phyloP scores from a whole-genome alignment of 2,113 vertebrate species.

The Crotalus viridis region DNA sequence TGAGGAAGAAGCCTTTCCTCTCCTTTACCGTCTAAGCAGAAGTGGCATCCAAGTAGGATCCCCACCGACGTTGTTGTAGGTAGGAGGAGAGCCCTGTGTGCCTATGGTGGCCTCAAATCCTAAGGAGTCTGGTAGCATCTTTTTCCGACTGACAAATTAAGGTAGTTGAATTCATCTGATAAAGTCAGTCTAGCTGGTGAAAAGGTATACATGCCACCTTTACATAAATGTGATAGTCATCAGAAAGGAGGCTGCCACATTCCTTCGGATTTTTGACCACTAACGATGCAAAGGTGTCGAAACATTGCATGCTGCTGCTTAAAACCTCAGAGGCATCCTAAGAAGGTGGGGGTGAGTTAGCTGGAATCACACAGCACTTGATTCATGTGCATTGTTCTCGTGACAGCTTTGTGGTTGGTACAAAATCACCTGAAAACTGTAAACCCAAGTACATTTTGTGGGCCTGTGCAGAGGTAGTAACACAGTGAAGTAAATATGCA shows the following conservation, averaged over 20 bases:
- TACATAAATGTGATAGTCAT: not conserved
- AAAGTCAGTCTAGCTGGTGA: not conserved
- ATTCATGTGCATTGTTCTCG: too few relatives aligned
- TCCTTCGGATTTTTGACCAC: not conserved
- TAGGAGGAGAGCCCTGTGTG: not conserved
- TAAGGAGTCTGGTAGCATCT: not conserved
- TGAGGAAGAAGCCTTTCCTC: not conserved
- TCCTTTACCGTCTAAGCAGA: not conserved
- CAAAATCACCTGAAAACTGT: not conserved
- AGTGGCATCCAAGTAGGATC: not conserved
- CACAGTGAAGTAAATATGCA: not conserved
- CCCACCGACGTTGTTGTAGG: not conserved
- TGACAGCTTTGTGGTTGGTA: not conserved
- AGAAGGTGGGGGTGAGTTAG: not conserved
- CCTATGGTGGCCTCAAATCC: not conserved
- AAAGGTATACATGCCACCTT: not conserved
- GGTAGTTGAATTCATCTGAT: not conserved
- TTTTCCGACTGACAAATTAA: not conserved
- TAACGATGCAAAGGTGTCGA: not conserved
- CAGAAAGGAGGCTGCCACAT: not conserved
- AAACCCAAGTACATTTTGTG: not conserved
- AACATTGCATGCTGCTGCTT: fast-evolving
- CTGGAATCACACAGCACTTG: not conserved
- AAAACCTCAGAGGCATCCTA: not conserved
- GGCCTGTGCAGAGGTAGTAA: not conserved